These are phyloP conservation scores for Dryobotodes eremita DNA, from an alignment of 2,888 invertebrate genomes.

Conservation along the genomic window DNA sequence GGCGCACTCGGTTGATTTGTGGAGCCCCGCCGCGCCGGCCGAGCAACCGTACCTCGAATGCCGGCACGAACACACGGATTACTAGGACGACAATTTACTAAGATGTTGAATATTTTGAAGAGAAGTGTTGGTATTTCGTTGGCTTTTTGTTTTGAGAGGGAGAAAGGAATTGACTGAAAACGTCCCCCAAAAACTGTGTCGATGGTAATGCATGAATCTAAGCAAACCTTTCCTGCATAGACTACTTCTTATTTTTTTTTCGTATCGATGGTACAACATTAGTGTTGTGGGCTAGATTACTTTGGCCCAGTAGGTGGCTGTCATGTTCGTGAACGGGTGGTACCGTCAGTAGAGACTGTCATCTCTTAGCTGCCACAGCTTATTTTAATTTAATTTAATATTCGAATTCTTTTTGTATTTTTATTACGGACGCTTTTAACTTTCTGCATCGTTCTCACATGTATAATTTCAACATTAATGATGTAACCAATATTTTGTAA, in stretches of 20 bases:
- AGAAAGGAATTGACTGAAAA: neutral
- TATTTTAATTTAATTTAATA: too few relatives aligned
- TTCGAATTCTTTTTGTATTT: too few relatives aligned
- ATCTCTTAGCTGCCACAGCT: too few relatives aligned
- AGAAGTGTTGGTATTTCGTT: conserved; percentile 20
- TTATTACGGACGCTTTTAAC: too few relatives aligned
- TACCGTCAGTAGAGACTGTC: too few relatives aligned
- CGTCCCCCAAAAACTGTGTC: neutral
- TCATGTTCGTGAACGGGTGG: too few relatives aligned
- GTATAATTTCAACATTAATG: too few relatives aligned
- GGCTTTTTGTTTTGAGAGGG: conserved; percentile 11
- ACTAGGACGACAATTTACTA: conserved; percentile 56
- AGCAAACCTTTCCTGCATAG: neutral
- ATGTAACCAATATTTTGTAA: too few relatives aligned
- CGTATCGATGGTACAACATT: too few relatives aligned
- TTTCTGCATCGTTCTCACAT: too few relatives aligned
- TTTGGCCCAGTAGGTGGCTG: too few relatives aligned
- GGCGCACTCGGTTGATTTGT: conserved; percentile 78
- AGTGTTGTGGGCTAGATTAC: too few relatives aligned
- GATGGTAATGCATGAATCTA: neutral
- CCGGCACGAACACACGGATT: conserved; percentile 72
- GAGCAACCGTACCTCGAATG: conserved; percentile 69
- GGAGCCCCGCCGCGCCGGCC: conserved; percentile 65
- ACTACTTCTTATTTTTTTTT: neutral
- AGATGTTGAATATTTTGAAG: conserved; percentile 47